phyloP scores from a whole-genome alignment of 2,797 vertebrate species.

The Tadarida brasiliensis region DNA sequence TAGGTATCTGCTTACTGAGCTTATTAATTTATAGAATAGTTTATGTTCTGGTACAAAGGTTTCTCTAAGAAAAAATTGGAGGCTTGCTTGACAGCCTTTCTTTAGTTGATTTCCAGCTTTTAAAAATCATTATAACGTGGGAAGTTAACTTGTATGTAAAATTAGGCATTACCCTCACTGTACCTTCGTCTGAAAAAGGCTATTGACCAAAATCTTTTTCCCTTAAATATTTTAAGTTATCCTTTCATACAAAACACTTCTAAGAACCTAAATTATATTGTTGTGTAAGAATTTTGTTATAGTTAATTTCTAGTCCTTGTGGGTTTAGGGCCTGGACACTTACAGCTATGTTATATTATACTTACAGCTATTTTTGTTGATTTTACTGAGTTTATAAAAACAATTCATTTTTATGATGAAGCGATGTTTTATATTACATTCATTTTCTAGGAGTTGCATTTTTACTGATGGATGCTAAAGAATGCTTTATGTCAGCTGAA shows the following conservation, averaged over 20 bases:
- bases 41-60: constrained; percentile 15
- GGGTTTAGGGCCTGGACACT: neutral
- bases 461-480: constrained; percentile 91
- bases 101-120: constrained; percentile 42
- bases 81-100: constrained; percentile 15
- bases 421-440: constrained; percentile 29
- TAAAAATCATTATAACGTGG: constrained; percentile 21
- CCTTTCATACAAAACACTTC: constrained; percentile 48
- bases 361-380: constrained; percentile 18
- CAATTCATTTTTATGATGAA: neutral
- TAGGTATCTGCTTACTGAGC: constrained; percentile 1
- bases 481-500: constrained; percentile 85
- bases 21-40: constrained; percentile 35
- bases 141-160: constrained; percentile 52
- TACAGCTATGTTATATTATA: neutral
- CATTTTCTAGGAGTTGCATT: constrained; percentile 93
- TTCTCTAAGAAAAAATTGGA: constrained; percentile 54
- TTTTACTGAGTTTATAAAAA: constrained; percentile 29
- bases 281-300: constrained; percentile 31
- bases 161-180: neutral
- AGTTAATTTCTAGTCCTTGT: neutral
- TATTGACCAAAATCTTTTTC: neutral
- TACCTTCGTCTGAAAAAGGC: neutral
- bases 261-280: constrained; percentile 4
- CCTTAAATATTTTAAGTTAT: constrained; percentile 35